These are phyloP conservation scores for Cololabis saira DNA, from an alignment of 2,113 vertebrate species.

Conservation along the genomic window DNA sequence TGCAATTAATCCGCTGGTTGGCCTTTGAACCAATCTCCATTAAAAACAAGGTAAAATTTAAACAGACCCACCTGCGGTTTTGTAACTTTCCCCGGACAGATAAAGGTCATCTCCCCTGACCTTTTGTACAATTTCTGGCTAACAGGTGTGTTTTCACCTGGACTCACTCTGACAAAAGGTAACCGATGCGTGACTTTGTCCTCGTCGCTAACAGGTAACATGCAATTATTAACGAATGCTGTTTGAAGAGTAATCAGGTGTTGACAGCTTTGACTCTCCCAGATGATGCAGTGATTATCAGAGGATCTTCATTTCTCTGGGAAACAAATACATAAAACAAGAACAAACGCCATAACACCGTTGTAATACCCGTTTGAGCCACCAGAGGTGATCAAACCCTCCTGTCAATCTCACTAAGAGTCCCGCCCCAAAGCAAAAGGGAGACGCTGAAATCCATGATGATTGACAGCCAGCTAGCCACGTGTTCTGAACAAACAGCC, in stretches of 20 bases:
- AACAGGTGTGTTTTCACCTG: constrained; percentile 67
- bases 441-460: no score
- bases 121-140: background rate
- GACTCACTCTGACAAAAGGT: constrained; percentile 17
- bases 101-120: background rate
- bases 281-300: background rate
- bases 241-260: constrained; percentile 55
- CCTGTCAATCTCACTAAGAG: no score
- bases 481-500: no score
- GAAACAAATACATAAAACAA: no score
- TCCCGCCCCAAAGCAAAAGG: no score
- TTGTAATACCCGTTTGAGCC: no score
- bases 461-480: no score
- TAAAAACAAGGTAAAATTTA: constrained; percentile 65
- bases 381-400: no score
- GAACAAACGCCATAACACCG: no score
- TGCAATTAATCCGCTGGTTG: constrained; percentile 66
- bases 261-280: background rate
- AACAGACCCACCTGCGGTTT: constrained; percentile 68
- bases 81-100: constrained; percentile 42
- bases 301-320: no score
- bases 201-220: constrained; percentile 63
- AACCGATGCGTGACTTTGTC: constrained; percentile 46
- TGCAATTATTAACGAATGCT: constrained; percentile 68
- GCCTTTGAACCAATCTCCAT: constrained; percentile 77